Percentiles rank a stretch among this genome's conserved stretches.
Evolutionary conservation across 2,113 vertebrate species (phyloP).

Genomic region (Ursus arctos): DNA sequence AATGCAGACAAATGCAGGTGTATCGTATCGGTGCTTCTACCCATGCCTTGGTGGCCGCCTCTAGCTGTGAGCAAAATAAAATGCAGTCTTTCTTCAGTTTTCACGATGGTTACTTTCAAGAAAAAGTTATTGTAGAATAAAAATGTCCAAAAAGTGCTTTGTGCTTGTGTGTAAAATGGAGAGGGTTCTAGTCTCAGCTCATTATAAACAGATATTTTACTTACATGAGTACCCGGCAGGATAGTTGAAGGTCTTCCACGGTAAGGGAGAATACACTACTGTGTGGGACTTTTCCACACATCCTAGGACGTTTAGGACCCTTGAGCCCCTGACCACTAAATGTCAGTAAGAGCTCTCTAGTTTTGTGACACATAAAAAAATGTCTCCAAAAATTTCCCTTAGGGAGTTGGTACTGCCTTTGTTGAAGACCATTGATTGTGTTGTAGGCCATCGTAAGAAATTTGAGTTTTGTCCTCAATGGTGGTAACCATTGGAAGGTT

Average conservation of each 20-base stretch:
- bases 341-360: background rate
- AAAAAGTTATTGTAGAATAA: slow-evolving; percentile 9
- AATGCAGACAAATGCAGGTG: background rate
- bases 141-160: background rate
- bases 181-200: background rate
- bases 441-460: background rate
- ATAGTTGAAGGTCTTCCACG: background rate
- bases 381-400: background rate
- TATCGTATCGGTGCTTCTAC: background rate
- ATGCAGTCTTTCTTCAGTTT: background rate
- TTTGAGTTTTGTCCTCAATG: background rate
- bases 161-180: background rate
- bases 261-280: background rate
- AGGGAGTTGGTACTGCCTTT: background rate
- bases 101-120: background rate
- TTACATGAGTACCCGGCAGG: background rate
- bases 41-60: background rate
- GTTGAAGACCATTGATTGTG: background rate
- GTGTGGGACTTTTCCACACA: background rate
- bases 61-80: background rate
- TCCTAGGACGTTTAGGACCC: background rate
- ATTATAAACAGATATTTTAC: background rate
- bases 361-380: background rate
- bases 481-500: background rate
- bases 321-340: background rate